phyloP scores from a whole-genome alignment of 2,113 vertebrate species.

The Spilogale gracilis region DNA sequence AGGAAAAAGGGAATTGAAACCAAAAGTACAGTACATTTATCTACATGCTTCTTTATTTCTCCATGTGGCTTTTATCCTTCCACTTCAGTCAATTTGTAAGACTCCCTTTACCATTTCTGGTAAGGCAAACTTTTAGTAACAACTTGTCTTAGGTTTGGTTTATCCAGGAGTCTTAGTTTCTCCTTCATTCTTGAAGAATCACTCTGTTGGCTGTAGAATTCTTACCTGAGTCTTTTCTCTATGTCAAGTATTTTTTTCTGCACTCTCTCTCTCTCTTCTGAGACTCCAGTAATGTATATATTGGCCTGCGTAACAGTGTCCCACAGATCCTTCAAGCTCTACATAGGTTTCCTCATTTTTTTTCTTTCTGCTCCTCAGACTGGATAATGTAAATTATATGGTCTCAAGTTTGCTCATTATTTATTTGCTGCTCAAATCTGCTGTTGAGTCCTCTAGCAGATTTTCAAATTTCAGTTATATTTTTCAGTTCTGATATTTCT shows the following conservation, averaged over 20 bases:
- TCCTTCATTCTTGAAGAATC: background rate
- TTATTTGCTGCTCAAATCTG: background rate
- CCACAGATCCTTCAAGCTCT: background rate
- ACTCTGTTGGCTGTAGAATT: background rate
- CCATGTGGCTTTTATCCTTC: background rate
- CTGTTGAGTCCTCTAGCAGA: background rate
- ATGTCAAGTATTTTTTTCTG: background rate
- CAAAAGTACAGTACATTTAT: background rate
- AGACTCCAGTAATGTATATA: background rate
- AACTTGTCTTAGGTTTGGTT: background rate
- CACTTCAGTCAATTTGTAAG: background rate
- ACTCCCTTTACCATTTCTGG: background rate
- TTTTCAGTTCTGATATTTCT: background rate
- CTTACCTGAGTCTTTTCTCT: background rate
- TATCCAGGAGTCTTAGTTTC: conserved; percentile 3
- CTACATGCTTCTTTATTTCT: background rate
- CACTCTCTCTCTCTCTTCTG: background rate
- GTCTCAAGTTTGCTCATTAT: background rate
- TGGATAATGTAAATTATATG: background rate
- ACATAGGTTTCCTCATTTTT: background rate
- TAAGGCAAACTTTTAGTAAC: background rate
- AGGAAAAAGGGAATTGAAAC: background rate
- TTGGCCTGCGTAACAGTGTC: background rate
- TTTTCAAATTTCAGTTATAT: background rate
- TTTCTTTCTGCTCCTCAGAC: background rate